phyloP scores from a whole-genome alignment of 2,888 invertebrate species.

The Hypena proboscidalis region DNA sequence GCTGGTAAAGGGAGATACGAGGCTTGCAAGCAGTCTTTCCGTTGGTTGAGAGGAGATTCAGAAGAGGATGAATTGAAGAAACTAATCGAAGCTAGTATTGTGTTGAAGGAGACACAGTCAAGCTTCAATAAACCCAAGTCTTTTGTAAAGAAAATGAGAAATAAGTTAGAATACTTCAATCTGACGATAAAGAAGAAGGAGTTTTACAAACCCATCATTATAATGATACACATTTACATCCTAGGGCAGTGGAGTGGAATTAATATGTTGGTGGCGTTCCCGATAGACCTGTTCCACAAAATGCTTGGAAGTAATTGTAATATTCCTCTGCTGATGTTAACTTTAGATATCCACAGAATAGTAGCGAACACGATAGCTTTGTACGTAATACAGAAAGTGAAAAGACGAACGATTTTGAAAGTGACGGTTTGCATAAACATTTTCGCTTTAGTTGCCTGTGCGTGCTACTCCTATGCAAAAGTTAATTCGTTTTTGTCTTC shows the following conservation, averaged over 20 bases:
- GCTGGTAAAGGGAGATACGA: constrained; percentile 81
- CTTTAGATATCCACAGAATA: constrained; percentile 66
- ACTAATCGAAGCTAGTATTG: constrained; percentile 59
- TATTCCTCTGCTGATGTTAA: constrained; percentile 60
- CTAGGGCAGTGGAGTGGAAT: constrained; percentile 67
- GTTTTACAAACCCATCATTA: constrained; percentile 65
- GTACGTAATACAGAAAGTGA: constrained; percentile 67
- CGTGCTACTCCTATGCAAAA: constrained; percentile 60
- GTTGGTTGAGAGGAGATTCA: constrained; percentile 82
- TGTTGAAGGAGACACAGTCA: constrained; percentile 50
- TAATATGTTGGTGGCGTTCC: constrained; percentile 61
- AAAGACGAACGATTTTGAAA: constrained; percentile 63
- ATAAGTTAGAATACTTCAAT: constrained; percentile 48
- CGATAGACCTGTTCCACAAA: constrained; percentile 61
- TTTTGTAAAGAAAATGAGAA: constrained; percentile 43
- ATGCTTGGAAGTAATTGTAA: constrained; percentile 56
- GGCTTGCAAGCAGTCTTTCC: constrained; percentile 82
- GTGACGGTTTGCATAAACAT: constrained; percentile 57
- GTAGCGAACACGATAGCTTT: constrained; percentile 62
- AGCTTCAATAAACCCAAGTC: constrained; percentile 44
- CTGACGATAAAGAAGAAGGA: constrained; percentile 57
- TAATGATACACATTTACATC: constrained; percentile 65
- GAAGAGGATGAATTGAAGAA: constrained; percentile 65
- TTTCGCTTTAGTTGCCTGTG: constrained; percentile 53
- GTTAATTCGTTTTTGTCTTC: constrained; percentile 43